Evolutionary conservation across 2,888 invertebrate species (phyloP), one percentile per base, ranked within the genome.

Genomic region (Volucella inflata): DNA sequence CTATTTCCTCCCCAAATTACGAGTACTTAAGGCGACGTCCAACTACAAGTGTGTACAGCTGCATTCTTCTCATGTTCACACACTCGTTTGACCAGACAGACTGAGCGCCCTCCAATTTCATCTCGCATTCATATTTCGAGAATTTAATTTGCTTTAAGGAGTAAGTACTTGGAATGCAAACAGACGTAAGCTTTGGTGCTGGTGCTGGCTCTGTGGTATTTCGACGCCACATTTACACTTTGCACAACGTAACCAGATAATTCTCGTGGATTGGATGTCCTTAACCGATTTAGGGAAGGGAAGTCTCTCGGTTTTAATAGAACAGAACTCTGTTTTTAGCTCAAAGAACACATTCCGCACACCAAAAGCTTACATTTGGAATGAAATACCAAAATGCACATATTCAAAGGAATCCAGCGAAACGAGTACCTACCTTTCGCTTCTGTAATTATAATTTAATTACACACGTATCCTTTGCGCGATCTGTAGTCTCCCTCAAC

Each of bases 361-460:
- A 42, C 17, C 17, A 76, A 57, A 50, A 78, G 50, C 70, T 50
- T 50, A 16, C 16, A 30, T 51, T 42, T 67, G 42, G 65, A 30
- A 6, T 30, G 30, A 55, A 75, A 75, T 70, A 17, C 17, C 53
- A 64, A 65, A 55, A 38, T 40, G 46, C 38, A 1, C 14, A 44
- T 44, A 62, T 44, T 57, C 44, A 51, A 59, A 76, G 57, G 59
- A 62, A 40, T 46, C 55, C 46, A 74, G 10, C 77, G 72, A 68
- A 74, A 44, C n/a, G 59, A 67, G 65, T 79, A 59, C 48, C 40
- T 51, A n/a, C n/a, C 70, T 53, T 60, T 53, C 44, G 16, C 62
- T 79, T 46, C 74, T 60, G 79, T 79, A 84, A 79, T 84, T 84
- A 84, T 79, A 84, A 84, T 79, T 75, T 84, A 84, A 84, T 84